Evolutionary conservation across 2,888 invertebrate species (phyloP), one percentile per base, ranked within the genome.

Genomic region (Norana najaformis): DNA sequence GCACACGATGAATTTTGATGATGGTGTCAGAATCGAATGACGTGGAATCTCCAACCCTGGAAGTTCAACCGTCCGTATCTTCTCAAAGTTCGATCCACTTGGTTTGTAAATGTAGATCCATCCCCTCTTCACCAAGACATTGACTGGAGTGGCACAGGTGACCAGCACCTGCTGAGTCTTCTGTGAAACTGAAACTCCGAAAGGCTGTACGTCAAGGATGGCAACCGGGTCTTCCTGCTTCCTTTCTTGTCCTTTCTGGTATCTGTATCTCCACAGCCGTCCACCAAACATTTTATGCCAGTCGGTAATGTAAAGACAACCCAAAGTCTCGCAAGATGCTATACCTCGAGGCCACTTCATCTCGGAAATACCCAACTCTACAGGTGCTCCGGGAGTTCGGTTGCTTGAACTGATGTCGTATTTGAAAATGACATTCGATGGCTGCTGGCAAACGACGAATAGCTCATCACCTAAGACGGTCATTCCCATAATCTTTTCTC

Each of bases 191-290:
- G 83, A 83, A 36, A 83, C 83, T 83, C 83, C 83, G 20, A 83
- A 83, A 36, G 83, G 83, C 20, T 83, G 83, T 35, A 83, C 83
- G 5, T 83, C 35, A 34, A 83, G 83, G n/a, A 35, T 20, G 20
- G 83, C 83, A 34, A 36, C 83, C 36, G 83, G 83, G 36, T 36
- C 83, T 34, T 34, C 36, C 35, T 35, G 35, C n/a, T 36, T 34
- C 30, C n/a, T 5, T 36, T 83, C 35, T 20, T 83, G 16, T 83
- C 83, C 83, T 83, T 20, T 14, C 83, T 35, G 34, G 83, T 83
- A 83, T 30, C n/a, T 83, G 83, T 83, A 83, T 83, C 83, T 83
- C 83, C 83, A 83, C 83, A 83, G 83, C 36, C 36, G 34, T 35
- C 83, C 83, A 0, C 35, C 35, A 30, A 83, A 83, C 20, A 83